Base-by-base conservation (phyloP, 2,797 vertebrate species). In the Spinus pinus region DNA sequence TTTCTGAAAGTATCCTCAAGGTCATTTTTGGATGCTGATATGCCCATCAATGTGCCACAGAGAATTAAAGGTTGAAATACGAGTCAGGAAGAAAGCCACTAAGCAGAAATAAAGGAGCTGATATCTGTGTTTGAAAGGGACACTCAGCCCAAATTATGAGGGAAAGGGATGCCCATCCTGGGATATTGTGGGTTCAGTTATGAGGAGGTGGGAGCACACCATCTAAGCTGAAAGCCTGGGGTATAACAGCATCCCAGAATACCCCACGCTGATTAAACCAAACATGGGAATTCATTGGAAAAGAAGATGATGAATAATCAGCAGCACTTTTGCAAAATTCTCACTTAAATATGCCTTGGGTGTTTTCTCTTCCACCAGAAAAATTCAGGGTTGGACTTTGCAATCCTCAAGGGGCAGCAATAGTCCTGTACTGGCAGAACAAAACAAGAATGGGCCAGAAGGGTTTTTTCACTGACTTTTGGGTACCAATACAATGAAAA, bases 251-350 rank as follows among this genome's bases (percentile, higher is more conserved):
- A 44, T 30, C 15, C 12, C 24, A 50, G 46, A 66, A 64, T 14
- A n/a, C 3, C 3, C 16, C 28, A 22, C 0, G 0, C 31, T 60
- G 42, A 67, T 67, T 25, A 57, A 73, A 30, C 1, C 3, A 0
- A 61, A n/a, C 5, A 9, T 0, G 2, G 10, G 24, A 84, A 81
- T 8, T n/a, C 5, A 10, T 6, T 56, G n/a, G 21, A 81, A 81
- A 83, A 53, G 5, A 17, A 75, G 10, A 70, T 18, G 2, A 69
- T 49, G 20, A 44, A 80, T 80, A 71, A 71, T 31, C 42, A 53
- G 57, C 21, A 46, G 3, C 9, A 16, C 0, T 3, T 67, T 20
- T 3, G 10, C 3, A 42, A 73, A 80, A 65, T 50, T 67, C 64
- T 54, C 39, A 30, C 14, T 49, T 53, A n/a, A 84, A 69, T 53